Percentiles rank a stretch among this genome's conserved stretches.
These are phyloP conservation scores for Rhyzopertha dominica DNA, from an alignment of 1,140 invertebrate genomes.

Conservation along the genomic window DNA sequence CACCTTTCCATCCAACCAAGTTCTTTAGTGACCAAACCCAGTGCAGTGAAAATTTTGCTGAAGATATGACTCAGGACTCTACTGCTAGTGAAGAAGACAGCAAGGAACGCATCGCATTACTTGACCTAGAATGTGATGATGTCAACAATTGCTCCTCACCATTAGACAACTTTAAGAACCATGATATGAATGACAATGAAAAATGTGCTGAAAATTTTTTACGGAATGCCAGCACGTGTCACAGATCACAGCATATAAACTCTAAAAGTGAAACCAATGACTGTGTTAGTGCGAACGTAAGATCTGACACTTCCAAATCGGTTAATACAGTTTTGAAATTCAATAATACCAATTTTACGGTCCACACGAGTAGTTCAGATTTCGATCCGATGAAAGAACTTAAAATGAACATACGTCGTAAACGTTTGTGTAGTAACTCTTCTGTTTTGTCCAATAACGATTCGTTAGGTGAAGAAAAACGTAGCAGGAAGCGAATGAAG, in stretches of 20 bases:
- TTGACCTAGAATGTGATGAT: slow-evolving; percentile 23
- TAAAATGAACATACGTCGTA: slow-evolving; percentile 43
- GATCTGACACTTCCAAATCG: too few relatives aligned
- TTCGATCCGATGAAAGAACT: slow-evolving; percentile 42
- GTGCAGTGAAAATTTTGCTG: slow-evolving; percentile 14
- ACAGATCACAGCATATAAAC: slow-evolving; percentile 13
- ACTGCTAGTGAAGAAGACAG: slow-evolving; percentile 30
- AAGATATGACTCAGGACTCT: slow-evolving; percentile 42
- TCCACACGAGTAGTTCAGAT: slow-evolving; percentile 33
- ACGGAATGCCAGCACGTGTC: too few relatives aligned
- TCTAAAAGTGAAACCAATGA: slow-evolving; percentile 28
- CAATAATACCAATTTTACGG: slow-evolving; percentile 24
- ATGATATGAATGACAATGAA: slow-evolving; percentile 20
- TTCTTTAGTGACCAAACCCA: slow-evolving; percentile 11
- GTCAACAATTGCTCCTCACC: slow-evolving; percentile 21
- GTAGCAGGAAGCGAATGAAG: slow-evolving; percentile 27
- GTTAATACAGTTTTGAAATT: background rate
- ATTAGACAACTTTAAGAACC: slow-evolving; percentile 8
- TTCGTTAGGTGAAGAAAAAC: slow-evolving; percentile 31
- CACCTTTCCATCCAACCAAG: slow-evolving; percentile 44
- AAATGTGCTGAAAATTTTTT: too few relatives aligned
- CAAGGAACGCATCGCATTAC: slow-evolving; percentile 26
- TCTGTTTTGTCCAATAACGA: slow-evolving; percentile 40
- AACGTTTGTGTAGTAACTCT: slow-evolving; percentile 40
- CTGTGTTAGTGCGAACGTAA: slow-evolving; percentile 18